A percentile compares a stretch with the other conserved stretches of the same genome.
phyloP scores from a whole-genome alignment of 2,113 vertebrate species.

The Psephotus haematonotus region DNA sequence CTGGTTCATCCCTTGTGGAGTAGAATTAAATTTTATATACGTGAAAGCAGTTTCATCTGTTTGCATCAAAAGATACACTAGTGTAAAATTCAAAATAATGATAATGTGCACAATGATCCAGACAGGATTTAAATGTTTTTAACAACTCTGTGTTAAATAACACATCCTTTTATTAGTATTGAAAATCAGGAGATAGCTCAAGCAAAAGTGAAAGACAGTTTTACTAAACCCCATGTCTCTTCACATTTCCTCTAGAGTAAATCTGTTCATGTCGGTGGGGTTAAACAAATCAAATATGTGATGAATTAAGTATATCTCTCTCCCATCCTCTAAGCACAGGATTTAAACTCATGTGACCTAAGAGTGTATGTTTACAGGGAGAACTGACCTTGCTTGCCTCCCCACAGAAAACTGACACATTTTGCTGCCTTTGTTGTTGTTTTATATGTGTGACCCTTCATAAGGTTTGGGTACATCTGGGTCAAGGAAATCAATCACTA shows the following conservation, averaged over 20 bases:
- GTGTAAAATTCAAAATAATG: constrained; percentile 13
- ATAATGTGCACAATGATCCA: not conserved
- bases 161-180: not conserved
- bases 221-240: not conserved
- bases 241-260: not conserved
- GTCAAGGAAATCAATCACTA: not conserved
- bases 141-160: not conserved
- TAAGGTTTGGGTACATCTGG: not conserved
- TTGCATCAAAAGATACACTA: not conserved
- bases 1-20: not conserved
- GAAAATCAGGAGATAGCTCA: not conserved
- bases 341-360: not conserved
- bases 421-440: rapidly evolving
- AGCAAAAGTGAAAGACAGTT: not conserved
- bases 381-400: not conserved
- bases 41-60: constrained; percentile 8
- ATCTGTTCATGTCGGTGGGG: not conserved
- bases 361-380: not conserved
- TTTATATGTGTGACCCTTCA: rapidly evolving
- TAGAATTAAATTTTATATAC: constrained; percentile 1
- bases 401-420: rapidly evolving
- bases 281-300: not conserved
- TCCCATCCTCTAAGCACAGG: not conserved
- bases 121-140: not conserved
- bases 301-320: not conserved